Evolutionary conservation across 2,113 vertebrate genomes (phyloP).

Genomic region (Cochlearius cochlearius): DNA sequence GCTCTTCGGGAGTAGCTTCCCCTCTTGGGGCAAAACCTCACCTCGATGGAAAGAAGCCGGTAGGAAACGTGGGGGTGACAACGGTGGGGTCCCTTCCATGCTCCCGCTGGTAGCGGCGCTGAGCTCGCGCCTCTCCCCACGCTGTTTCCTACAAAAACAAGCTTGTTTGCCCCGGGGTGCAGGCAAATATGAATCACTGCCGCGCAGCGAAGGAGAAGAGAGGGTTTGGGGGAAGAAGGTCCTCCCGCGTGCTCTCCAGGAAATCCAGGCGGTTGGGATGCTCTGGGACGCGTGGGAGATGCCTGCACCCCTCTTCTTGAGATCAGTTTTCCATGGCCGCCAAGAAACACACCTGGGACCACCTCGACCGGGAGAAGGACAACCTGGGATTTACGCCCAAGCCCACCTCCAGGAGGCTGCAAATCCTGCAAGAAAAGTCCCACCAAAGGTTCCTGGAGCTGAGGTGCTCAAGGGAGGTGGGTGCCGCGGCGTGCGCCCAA

Average conservation of each 20-base stretch:
- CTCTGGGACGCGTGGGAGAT: not conserved
- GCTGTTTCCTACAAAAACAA: not conserved
- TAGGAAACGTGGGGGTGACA: not conserved
- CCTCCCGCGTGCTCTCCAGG: fast-evolving
- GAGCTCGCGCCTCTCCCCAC: not conserved
- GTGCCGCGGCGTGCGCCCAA: not conserved
- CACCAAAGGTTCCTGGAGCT: not conserved
- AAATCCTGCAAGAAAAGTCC: not conserved
- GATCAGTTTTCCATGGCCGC: not conserved
- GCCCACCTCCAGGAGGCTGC: too few species aligned
- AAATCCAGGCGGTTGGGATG: not conserved
- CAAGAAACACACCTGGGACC: not conserved
- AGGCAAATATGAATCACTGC: not conserved
- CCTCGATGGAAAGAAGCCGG: not conserved
- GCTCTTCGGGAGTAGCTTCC: not conserved
- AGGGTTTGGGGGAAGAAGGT: not conserved
- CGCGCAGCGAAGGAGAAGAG: too few species aligned
- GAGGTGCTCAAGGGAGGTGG: fast-evolving
- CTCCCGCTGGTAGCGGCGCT: fast-evolving
- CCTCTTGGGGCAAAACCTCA: not conserved
- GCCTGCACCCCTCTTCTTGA: not conserved
- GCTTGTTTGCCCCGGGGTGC: fast-evolving
- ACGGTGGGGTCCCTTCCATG: fast-evolving
- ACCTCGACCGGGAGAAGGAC: not conserved
- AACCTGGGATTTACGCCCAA: not conserved